Conservation (phyloP, 1,140 invertebrate species). For the Aethina tumida region DNA sequence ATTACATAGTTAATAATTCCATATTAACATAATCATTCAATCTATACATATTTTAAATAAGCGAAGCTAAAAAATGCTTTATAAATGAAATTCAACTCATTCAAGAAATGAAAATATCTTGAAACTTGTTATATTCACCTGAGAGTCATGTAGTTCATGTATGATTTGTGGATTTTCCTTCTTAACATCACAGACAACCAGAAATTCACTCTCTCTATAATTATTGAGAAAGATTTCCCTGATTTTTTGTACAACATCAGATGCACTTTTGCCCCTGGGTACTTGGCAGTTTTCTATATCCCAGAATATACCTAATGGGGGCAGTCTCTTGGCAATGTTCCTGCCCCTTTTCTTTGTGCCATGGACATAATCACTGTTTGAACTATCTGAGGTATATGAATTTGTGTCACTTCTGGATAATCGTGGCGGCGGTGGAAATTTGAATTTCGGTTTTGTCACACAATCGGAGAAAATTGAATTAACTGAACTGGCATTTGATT, state of each 20-base stretch:
- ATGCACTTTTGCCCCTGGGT: slow-evolving; percentile 69
- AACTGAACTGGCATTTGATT: no score
- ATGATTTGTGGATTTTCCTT: slow-evolving; percentile 70
- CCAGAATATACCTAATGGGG: slow-evolving; percentile 85
- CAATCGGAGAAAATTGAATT: slow-evolving; percentile 17
- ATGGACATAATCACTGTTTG: slow-evolving; percentile 12
- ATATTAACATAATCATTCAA: no score
- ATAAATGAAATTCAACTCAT: no score
- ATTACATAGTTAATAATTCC: no score
- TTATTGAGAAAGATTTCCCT: slow-evolving; percentile 66
- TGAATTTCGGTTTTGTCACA: slow-evolving; percentile 19
- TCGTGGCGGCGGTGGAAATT: slow-evolving; percentile 19
- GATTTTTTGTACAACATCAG: slow-evolving; percentile 66
- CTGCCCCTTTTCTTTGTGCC: slow-evolving; percentile 12
- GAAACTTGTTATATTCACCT: slow-evolving; percentile 46
- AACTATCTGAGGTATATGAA: slow-evolving; percentile 25
- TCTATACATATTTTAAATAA: no score
- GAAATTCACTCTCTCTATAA: slow-evolving; percentile 77
- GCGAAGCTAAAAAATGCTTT: no score
- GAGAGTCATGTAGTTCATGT: slow-evolving; percentile 78
- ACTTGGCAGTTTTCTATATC: slow-evolving; percentile 88
- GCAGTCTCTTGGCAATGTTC: slow-evolving; percentile 35
- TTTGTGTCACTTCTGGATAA: slow-evolving; percentile 25
- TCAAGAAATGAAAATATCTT: no score
- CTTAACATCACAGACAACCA: slow-evolving; percentile 69